phyloP scores from a whole-genome alignment of 1,140 invertebrate species.

The Melipona quadrifasciata region DNA sequence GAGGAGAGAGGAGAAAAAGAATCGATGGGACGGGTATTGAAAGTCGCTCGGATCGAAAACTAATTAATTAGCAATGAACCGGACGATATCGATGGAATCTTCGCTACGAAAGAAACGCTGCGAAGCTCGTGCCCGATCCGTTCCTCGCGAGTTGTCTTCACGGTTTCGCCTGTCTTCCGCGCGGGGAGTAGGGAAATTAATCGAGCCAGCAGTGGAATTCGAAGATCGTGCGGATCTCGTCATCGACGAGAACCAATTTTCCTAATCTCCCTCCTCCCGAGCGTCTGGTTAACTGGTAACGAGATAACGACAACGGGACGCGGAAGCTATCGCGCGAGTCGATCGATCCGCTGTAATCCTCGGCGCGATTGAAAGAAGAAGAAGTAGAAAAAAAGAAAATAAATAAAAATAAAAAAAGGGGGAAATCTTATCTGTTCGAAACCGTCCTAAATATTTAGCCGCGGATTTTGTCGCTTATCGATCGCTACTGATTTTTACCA shows the following conservation, averaged over 20 bases:
- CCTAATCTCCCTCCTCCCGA: neutral
- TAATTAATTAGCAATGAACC: constrained; percentile 59
- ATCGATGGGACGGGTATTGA: neutral
- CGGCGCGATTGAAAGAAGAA: neutral
- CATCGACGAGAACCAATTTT: neutral
- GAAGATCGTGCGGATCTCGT: neutral
- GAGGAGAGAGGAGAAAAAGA: neutral
- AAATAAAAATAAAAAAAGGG: neutral
- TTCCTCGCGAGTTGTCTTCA: constrained; percentile 10
- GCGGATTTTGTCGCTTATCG: neutral
- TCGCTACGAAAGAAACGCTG: constrained; percentile 17
- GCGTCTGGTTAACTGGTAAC: neutral
- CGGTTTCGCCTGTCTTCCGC: neutral
- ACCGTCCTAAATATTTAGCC: neutral
- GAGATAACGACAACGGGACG: neutral
- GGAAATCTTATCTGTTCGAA: neutral
- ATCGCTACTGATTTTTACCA: neutral
- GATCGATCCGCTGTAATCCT: constrained; percentile 6
- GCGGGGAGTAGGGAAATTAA: constrained; percentile 2
- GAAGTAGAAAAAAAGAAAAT: too few relatives aligned
- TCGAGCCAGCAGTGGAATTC: neutral
- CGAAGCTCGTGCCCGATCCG: neutral
- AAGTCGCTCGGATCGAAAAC: constrained; percentile 24
- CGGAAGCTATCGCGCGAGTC: too few relatives aligned
- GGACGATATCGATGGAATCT: constrained; percentile 42